phyloP scores from a whole-genome alignment of 2,888 invertebrate species.

The Gnatocerus cornutus region DNA sequence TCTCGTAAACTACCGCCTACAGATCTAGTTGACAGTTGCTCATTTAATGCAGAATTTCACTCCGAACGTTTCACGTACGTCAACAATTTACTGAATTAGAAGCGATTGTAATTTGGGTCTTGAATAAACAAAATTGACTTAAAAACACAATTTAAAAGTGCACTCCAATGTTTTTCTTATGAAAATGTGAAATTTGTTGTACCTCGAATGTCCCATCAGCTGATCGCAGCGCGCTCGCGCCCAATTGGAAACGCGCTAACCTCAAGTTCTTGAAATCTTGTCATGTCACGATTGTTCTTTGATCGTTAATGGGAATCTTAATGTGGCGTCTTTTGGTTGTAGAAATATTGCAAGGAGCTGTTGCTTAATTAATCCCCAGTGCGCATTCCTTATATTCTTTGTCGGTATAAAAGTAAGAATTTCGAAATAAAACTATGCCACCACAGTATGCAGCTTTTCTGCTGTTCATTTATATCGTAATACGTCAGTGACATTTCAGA shows the following conservation, averaged over 20 bases:
- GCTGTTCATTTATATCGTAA: slow-evolving; percentile 67
- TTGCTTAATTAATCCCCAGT: slow-evolving; percentile 66
- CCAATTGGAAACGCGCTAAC: slow-evolving; percentile 27
- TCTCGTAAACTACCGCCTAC: no score
- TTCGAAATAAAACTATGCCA: slow-evolving; percentile 71
- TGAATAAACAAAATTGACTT: no score
- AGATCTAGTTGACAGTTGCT: no score
- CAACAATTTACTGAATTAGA: no score
- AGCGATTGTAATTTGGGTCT: no score
- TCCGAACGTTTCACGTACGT: no score
- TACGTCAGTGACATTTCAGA: slow-evolving; percentile 70
- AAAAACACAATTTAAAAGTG: no score
- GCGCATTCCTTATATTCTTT: slow-evolving; percentile 66
- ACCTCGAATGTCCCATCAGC: no score
- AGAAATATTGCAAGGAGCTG: slow-evolving; percentile 21
- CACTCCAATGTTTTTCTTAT: no score
- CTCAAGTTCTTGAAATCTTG: background rate
- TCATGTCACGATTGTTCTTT: background rate
- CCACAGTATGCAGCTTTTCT: slow-evolving; percentile 67
- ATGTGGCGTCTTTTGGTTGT: slow-evolving; percentile 2
- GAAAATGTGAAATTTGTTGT: no score
- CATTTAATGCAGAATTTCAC: no score
- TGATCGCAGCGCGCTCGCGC: no score
- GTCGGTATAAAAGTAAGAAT: slow-evolving; percentile 67
- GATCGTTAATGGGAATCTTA: slow-evolving; percentile 1